Conservation (phyloP, 2,888 invertebrate species). For the Tachina lurida region DNA sequence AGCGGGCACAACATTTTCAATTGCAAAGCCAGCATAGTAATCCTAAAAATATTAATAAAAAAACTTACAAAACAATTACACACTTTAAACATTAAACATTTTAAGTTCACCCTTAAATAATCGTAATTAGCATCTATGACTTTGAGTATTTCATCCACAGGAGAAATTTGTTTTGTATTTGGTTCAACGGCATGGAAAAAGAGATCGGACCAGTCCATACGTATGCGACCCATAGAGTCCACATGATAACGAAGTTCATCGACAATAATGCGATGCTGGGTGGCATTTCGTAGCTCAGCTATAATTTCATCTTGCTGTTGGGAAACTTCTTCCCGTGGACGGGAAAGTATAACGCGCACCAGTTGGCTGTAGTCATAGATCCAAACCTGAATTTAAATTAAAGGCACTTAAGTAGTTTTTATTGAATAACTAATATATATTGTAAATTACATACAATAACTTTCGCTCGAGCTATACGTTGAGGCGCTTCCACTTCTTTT, state of each 20-base stretch:
- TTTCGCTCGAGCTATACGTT: conserved; percentile 89
- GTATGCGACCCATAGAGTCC: conserved; percentile 84
- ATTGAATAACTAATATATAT: not conserved
- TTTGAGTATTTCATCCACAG: conserved; percentile 90
- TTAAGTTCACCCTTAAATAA: conserved; percentile 86
- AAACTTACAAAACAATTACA: not conserved
- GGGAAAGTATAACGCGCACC: conserved; percentile 92
- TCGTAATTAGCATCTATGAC: conserved; percentile 93
- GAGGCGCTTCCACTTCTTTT: conserved; percentile 90
- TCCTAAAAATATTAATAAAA: conserved; percentile 72
- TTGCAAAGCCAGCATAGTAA: conserved; percentile 89
- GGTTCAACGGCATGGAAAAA: conserved; percentile 92
- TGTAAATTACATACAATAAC: conserved; percentile 87
- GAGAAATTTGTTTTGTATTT: conserved; percentile 88
- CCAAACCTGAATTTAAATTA: conserved; percentile 87
- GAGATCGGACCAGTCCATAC: conserved; percentile 90
- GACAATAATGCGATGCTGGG: conserved; percentile 90
- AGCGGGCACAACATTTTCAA: conserved; percentile 89
- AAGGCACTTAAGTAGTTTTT: not conserved
- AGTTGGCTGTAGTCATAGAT: conserved; percentile 93
- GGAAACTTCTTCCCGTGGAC: conserved; percentile 90
- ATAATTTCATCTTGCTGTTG: conserved; percentile 88
- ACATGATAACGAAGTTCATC: conserved; percentile 90
- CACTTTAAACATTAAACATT: not conserved
- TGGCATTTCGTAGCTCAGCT: conserved; percentile 89